A percentile compares a stretch with the other conserved stretches of the same genome.
Conservation (phyloP, 92 coral and sea anemone genomes). For the Pocillopora grandis region DNA sequence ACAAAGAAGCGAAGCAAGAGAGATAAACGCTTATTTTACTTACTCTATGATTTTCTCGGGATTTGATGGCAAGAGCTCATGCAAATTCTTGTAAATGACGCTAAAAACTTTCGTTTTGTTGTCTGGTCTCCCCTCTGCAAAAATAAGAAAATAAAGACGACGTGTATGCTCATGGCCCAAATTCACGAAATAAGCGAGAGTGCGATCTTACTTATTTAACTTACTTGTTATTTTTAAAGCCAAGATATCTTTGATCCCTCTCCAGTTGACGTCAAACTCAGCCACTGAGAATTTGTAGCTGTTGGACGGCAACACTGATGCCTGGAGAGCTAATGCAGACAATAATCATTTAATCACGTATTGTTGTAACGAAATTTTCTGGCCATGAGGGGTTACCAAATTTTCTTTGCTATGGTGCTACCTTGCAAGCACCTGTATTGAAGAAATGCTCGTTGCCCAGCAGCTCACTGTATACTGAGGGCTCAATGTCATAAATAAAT, state of each 20-base stretch:
- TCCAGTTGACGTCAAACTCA: constrained; percentile 6
- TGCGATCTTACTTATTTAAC: neutral
- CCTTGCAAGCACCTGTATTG: no score
- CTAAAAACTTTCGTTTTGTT: constrained; percentile 46
- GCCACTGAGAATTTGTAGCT: constrained; percentile 27
- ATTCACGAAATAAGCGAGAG: neutral
- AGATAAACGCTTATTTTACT: neutral
- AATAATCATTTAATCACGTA: neutral
- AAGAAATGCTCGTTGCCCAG: no score
- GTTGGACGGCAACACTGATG: constrained; percentile 12
- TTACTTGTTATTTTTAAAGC: constrained; percentile 25
- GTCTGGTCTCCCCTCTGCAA: neutral
- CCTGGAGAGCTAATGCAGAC: constrained; percentile 38
- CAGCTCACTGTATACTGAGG: no score
- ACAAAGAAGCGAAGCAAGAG: no score
- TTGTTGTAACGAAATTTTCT: no score
- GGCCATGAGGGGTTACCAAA: no score
- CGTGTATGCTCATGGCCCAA: neutral
- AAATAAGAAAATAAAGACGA: neutral
- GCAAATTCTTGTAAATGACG: constrained; percentile 55
- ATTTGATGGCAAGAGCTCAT: constrained; percentile 42
- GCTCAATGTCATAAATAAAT: no score
- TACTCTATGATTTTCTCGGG: constrained; percentile 7
- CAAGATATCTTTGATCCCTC: constrained; percentile 25
- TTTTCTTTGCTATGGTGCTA: no score